Evolutionary conservation across 2,113 vertebrate genomes (phyloP), one percentile per base, ranked within the genome.

Genomic region (Alectura lathami): DNA sequence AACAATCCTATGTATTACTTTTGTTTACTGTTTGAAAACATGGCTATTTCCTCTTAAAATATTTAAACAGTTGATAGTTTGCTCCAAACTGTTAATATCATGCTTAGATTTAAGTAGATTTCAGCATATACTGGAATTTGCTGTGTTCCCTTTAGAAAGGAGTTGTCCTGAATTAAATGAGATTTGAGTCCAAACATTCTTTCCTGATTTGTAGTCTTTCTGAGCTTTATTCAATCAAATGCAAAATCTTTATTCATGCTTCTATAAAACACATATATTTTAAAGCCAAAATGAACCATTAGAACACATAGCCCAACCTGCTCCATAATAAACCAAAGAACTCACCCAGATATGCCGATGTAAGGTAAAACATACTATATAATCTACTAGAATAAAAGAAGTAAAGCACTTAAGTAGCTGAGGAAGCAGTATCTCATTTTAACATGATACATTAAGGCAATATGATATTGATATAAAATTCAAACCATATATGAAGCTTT

Each of bases 391-490:
- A 87, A 94, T 94, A 95, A 94, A 84, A 94, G 48, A 93, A 88
- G 45, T 30, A 80, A 95, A 96, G 87, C 82, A 88, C 78, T 92
- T 95, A 83, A 83, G 78, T 43, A 83, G 87, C 94, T 94, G 72
- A 93, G 30, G 50, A 94, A 95, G 88, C 79, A 92, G 82, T 88
- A 83, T 89, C 87, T 93, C 87, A 74, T 92, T 95, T 94, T 94
- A 95, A 63, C 82, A 74, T 88, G 93, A 91, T 88, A 88, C 68
- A 92, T 94, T 95, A 91, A 54, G 82, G 75, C 75, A 93, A 88
- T 88, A 70, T 3, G 60, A 95, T 95, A 96, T 86, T 90, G 88
- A 88, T 88, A 89, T 90, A 96, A 94, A 96, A 78, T 72, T 83
- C 38, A 92, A 95, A 81, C 70, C 9, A 11, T 88, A 89, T 85